Percentiles rank a stretch among this genome's conserved stretches.
These are phyloP conservation scores for Zaprionus lineosus DNA, from an alignment of 2,888 invertebrate genomes.

Conservation along the genomic window DNA sequence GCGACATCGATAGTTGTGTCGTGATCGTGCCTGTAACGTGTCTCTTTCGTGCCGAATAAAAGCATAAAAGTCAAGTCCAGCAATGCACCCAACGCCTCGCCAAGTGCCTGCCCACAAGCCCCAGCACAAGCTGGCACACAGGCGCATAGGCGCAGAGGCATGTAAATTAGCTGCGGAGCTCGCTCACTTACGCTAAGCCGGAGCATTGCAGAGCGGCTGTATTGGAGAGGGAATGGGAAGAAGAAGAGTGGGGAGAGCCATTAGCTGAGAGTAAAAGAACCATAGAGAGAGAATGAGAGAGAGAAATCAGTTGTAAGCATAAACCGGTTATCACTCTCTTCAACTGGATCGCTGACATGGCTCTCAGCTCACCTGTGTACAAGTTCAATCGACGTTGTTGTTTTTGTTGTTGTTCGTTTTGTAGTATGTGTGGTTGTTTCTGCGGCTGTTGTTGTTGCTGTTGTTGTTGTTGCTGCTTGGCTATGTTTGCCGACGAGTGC, in stretches of 20 bases:
- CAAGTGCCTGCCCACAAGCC: conserved; percentile 49
- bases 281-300: conserved; percentile 1
- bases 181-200: no score
- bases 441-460: conserved; percentile 52
- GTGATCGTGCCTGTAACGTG: conserved; percentile 15
- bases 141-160: conserved; percentile 43
- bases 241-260: no score
- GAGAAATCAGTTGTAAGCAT: conserved; percentile 19
- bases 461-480: conserved; percentile 35
- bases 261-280: no score
- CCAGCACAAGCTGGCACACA: conserved; percentile 18
- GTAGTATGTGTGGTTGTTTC: conserved; percentile 34
- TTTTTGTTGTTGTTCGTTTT: conserved; percentile 45
- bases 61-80: conserved; percentile 69
- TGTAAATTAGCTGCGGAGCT: conserved; percentile 59
- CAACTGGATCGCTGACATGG: conserved; percentile 20
- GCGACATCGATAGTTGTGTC: neutral
- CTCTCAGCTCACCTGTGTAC: conserved; percentile 62
- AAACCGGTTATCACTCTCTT: conserved; percentile 57
- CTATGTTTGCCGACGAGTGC: conserved; percentile 61
- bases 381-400: conserved; percentile 47
- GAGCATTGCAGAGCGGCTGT: no score
- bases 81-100: conserved; percentile 70
- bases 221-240: neutral
- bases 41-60: conserved; percentile 38